Conservation (phyloP, 1,140 invertebrate species). For the Drepana arcuata region DNA sequence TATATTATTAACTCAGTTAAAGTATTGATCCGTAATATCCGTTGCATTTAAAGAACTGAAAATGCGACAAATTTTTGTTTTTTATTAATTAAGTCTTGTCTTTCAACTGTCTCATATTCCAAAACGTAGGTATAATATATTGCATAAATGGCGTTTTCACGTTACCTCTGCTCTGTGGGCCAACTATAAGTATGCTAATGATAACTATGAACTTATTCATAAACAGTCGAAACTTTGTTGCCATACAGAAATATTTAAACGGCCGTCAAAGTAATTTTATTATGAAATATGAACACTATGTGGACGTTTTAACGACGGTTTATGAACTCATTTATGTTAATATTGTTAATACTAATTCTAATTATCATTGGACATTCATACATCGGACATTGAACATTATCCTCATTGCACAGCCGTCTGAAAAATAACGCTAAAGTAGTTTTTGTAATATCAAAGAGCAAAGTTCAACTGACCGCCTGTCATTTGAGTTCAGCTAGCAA, state of each 20-base stretch:
- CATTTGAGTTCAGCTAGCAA: no score
- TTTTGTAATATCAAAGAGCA: conserved; percentile 71
- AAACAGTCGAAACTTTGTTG: conserved; percentile 61
- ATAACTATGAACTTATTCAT: conserved; percentile 45
- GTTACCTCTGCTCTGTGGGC: conserved; percentile 31
- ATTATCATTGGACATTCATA: conserved; percentile 66
- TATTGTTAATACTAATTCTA: conserved; percentile 66
- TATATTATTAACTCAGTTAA: conserved; percentile 4
- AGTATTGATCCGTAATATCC: no score
- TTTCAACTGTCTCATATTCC: no score
- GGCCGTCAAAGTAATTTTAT: no score
- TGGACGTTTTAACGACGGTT: conserved; percentile 40
- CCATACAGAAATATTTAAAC: no score
- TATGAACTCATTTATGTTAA: conserved; percentile 54
- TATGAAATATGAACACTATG: no score
- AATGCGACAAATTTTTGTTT: no score
- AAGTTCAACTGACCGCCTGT: no score
- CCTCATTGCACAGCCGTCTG: conserved; percentile 68
- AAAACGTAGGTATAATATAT: no score
- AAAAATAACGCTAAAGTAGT: conserved; percentile 60
- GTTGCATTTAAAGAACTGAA: no score
- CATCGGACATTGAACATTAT: conserved; percentile 60
- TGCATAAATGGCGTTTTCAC: no score
- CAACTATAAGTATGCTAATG: conserved; percentile 31
- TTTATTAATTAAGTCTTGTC: no score